Conservation (phyloP, 1,140 invertebrate genomes). For the Leptinotarsa texana region DNA sequence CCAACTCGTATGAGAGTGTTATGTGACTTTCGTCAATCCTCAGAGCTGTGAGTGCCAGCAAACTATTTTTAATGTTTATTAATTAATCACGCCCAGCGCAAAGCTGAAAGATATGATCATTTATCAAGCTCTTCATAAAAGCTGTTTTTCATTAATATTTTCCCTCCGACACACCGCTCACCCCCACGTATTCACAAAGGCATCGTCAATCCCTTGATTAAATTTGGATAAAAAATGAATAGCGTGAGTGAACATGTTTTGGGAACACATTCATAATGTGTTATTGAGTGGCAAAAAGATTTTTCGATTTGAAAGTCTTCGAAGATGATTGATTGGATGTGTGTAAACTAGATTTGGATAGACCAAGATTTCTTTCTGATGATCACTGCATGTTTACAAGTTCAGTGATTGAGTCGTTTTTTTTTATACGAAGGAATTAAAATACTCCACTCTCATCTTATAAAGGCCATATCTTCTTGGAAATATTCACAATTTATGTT, state of each 20-base stretch:
- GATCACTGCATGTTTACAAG: too few species aligned
- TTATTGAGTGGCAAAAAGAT: slow-evolving; percentile 19
- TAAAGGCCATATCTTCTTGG: too few species aligned
- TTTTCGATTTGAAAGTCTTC: background rate
- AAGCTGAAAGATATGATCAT: slow-evolving; percentile 40
- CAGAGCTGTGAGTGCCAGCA: slow-evolving; percentile 17
- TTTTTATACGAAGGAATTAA: too few species aligned
- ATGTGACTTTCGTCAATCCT: background rate
- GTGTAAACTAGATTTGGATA: background rate
- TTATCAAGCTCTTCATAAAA: slow-evolving; percentile 42
- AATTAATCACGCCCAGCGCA: slow-evolving; percentile 36
- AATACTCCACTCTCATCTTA: too few species aligned
- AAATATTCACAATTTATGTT: too few species aligned
- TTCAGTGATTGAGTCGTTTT: too few species aligned
- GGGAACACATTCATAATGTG: slow-evolving; percentile 19
- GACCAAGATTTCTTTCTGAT: background rate
- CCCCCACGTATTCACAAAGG: slow-evolving; percentile 14
- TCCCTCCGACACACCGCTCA: slow-evolving; percentile 1
- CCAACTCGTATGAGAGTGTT: too few species aligned
- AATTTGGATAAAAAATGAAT: slow-evolving; percentile 27
- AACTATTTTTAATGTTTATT: slow-evolving; percentile 43
- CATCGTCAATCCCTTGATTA: slow-evolving; percentile 29
- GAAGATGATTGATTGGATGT: slow-evolving; percentile 13
- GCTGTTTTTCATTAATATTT: slow-evolving; percentile 41
- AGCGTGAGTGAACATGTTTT: background rate